A percentile compares a stretch with the other conserved stretches of the same genome.
Conservation (phyloP, 2,888 invertebrate species). For the Linyphia triangularis region DNA sequence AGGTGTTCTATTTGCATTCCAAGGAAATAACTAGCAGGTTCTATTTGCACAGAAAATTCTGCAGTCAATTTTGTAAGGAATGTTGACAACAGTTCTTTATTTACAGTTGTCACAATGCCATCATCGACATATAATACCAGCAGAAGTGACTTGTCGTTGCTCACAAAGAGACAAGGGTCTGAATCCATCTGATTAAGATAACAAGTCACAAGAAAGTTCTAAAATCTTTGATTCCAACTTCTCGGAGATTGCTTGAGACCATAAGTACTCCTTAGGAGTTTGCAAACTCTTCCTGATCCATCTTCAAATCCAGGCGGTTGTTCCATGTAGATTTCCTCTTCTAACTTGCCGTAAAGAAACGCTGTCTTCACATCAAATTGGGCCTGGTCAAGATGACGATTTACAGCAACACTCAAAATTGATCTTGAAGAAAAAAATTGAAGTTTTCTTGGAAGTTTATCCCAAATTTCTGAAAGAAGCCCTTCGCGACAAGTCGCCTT, state of each 20-base stretch:
- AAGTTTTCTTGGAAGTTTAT: conserved; percentile 76
- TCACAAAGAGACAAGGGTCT: conserved; percentile 20
- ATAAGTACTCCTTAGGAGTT: conserved; percentile 75
- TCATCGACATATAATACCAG: conserved; percentile 26
- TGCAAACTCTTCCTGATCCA: conserved; percentile 58
- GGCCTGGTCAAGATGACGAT: conserved; percentile 22
- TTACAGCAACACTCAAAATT: conserved; percentile 67
- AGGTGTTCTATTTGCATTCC: conserved; percentile 14
- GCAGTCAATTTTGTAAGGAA: neutral
- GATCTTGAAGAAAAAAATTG: conserved; percentile 66
- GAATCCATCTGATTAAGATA: neutral
- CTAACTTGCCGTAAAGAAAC: conserved; percentile 73
- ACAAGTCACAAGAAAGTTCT: neutral
- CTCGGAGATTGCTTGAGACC: conserved; percentile 77
- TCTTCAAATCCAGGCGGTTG: conserved; percentile 76
- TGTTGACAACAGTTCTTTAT: conserved; percentile 8
- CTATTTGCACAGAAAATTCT: conserved; percentile 5
- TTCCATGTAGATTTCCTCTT: conserved; percentile 75
- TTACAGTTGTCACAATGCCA: neutral
- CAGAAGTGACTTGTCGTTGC: neutral
- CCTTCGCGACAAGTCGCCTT: conserved; percentile 77
- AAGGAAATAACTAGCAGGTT: conserved; percentile 13
- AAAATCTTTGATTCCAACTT: conserved; percentile 75
- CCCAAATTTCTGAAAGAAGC: conserved; percentile 70
- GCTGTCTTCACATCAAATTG: conserved; percentile 76